Evolutionary conservation across 35 echinoderm and acorn worm species (phyloP).

Genomic region (Eucidaris tribuloides): DNA sequence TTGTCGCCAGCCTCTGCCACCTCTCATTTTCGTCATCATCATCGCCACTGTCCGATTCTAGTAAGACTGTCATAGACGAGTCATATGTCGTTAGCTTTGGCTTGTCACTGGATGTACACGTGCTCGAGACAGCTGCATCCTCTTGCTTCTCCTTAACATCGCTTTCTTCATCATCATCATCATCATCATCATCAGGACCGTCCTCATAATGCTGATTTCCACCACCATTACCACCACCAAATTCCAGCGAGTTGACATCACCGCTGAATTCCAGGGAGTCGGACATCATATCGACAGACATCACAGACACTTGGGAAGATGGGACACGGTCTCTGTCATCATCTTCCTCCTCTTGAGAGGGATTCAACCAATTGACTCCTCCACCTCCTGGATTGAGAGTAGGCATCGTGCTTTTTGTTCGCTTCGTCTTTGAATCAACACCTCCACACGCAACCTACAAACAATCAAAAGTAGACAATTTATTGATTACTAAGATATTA

Average conservation of each 20-base stretch:
- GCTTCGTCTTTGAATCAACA: neutral
- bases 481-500: no score
- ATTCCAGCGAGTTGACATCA: no score
- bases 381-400: neutral
- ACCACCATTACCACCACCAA: neutral
- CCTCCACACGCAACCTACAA: neutral
- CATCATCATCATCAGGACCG: neutral
- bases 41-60: neutral
- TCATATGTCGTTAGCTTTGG: neutral
- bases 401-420: neutral
- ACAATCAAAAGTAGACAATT: neutral
- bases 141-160: neutral
- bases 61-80: neutral
- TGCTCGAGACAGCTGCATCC: neutral
- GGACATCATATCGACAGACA: slow-evolving; percentile 3
- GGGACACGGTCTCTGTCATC: neutral
- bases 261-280: neutral
- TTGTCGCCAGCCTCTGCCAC: neutral
- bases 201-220: neutral
- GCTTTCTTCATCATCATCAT: neutral
- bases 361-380: neutral
- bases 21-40: neutral
- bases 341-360: neutral
- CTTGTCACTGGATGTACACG: neutral
- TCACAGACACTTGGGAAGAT: slow-evolving; percentile 2